Evolutionary conservation across 1,140 invertebrate genomes (phyloP), one percentile per base, ranked within the genome.

Genomic region (Portunus trituberculatus): DNA sequence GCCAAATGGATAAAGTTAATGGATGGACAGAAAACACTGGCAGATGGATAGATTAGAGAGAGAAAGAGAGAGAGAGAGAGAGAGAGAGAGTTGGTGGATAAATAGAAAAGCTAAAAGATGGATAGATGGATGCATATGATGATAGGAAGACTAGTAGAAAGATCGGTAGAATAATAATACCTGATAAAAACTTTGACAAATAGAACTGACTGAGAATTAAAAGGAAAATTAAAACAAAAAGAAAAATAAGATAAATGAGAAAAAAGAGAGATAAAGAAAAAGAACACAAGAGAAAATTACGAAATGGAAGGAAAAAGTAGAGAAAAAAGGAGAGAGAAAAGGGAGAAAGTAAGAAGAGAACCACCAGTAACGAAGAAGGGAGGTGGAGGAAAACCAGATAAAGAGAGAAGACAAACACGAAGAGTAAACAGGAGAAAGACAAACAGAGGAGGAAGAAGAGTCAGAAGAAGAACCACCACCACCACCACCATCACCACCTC

Each of bases 321-420:
- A 46, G 46, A 91, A 4, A 91, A 28, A 90, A 32, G 39, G 88
- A 90, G 88, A 91, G 89, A 91, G 89, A 91, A 32, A 91, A 7
- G 46, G 89, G 39, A 32, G 46, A 32, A 91, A 32, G 46, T 10
- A 91, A 32, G 39, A 32, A 90, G 88, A 90, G 88, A 90, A 32
- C 29, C 28, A 90, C 0, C 4, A 32, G 14, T 12, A 45, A 32
- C 29, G 89, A 91, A 32, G 39, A 32, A 91, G 89, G 39, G 89
- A 91, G 89, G 39, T 28, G 39, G 89, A 91, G 89, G 89, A 46
- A 32, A 91, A 32, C 4, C 39, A 91, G 89, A 46, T 28, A 91
- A 32, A 46, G 89, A 91, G 89, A 91, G 89, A 28, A 39, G 39
- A 39, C 39, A 39, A 39, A 6, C 39, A 39, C 39, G 39, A 39